These are phyloP conservation scores for Zaprionus lachaisei DNA, from an alignment of 1,140 invertebrate species.

Conservation along the genomic window DNA sequence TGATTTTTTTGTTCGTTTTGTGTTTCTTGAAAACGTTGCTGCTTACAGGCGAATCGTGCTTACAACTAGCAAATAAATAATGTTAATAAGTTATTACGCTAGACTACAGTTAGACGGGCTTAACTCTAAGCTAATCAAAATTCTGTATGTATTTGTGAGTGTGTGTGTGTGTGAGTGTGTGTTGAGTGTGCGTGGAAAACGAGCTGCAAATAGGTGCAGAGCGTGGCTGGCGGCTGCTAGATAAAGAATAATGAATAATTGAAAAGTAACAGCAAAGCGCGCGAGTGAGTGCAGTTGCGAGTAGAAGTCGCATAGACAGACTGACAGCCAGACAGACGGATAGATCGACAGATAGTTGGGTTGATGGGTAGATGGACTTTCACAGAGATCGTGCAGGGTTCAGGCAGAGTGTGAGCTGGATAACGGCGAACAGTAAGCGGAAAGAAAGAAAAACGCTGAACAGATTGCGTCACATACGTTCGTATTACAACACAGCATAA, in stretches of 20 bases:
- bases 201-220: constrained; percentile 56
- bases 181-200: constrained; percentile 22
- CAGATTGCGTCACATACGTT: constrained; percentile 46
- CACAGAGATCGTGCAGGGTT: constrained; percentile 41
- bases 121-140: constrained; percentile 57
- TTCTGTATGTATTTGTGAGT: constrained; percentile 5
- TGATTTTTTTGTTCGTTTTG: constrained; percentile 68
- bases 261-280: constrained; percentile 60
- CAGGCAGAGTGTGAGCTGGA: constrained; percentile 25
- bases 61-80: constrained; percentile 77
- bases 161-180: constrained; percentile 19
- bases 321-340: neutral
- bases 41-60: constrained; percentile 67
- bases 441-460: constrained; percentile 22
- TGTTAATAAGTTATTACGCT: constrained; percentile 78
- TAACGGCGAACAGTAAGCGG: constrained; percentile 17
- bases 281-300: constrained; percentile 57
- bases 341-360: constrained; percentile 8
- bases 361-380: constrained; percentile 21
- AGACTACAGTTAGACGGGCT: constrained; percentile 71
- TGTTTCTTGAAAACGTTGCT: constrained; percentile 80
- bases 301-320: constrained; percentile 12
- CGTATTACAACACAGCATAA: constrained; percentile 59
- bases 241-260: constrained; percentile 61
- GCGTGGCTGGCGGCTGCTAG: constrained; percentile 11